Percentiles rank a stretch among this genome's conserved stretches.
Conservation (phyloP, 2,888 invertebrate genomes). For the Eucera pruinosa region DNA sequence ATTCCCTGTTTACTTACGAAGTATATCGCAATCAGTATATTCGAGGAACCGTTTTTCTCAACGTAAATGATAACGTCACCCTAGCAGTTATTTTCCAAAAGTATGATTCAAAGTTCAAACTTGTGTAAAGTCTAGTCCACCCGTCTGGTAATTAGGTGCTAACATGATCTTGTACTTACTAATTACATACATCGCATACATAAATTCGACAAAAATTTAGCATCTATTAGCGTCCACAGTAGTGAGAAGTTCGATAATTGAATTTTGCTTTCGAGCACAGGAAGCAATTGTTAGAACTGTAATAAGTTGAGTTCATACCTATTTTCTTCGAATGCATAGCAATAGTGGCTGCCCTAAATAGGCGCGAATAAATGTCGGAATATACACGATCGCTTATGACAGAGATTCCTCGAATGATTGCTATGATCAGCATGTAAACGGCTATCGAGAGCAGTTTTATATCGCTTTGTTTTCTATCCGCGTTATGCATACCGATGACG, state of each 20-base stretch:
- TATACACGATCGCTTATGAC: neutral
- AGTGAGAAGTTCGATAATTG: neutral
- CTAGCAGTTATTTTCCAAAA: neutral
- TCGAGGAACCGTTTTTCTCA: neutral
- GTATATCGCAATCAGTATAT: neutral
- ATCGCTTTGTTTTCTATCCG: too few species aligned
- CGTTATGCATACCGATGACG: too few species aligned
- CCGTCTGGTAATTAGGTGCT: neutral
- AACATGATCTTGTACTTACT: neutral
- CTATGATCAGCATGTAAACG: too few species aligned
- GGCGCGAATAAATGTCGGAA: too few species aligned
- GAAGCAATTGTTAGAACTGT: neutral
- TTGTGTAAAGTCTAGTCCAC: neutral
- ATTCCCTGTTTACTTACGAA: too few species aligned
- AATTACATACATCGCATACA: neutral
- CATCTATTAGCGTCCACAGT: neutral
- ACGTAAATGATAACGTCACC: neutral
- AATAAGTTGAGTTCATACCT: neutral
- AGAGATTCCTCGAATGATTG: too few species aligned
- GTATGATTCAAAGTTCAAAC: neutral
- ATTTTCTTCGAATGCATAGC: neutral
- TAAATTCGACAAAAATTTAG: neutral
- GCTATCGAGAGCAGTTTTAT: too few species aligned
- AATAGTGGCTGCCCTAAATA: too few species aligned
- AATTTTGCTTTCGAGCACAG: neutral